Evolutionary conservation across 2,888 invertebrate species (phyloP), one percentile per base, ranked within the genome.

Genomic region (Lapara coniferarum): DNA sequence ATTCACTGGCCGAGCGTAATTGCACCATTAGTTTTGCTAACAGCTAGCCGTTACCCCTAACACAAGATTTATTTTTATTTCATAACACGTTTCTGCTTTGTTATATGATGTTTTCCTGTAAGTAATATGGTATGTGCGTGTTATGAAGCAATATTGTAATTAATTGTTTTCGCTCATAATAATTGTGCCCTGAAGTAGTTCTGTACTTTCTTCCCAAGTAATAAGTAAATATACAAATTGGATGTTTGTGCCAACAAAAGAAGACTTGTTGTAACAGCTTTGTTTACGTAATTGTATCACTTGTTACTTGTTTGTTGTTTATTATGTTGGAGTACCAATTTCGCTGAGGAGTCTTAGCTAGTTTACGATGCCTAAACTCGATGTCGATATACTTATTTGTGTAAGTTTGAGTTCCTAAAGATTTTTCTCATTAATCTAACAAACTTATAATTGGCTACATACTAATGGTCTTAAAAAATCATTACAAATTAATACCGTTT

Each of bases 101-200:
- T 70, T 70, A 63, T 51, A 59, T 71, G 53, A 71, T 70, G 63
- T 70, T 73, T 63, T 55, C 51, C 55, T 56, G 69, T 55, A 71
- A 58, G 66, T 69, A 77, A 79, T 77, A 74, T 57, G 44, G 55
- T 37, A 71, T 68, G 77, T 82, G 84, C 84, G 84, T 85, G 85
- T 70, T 71, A 53, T 25, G 52, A 63, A 72, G 75, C 75, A 78
- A 76, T 80, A 82, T 81, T 19, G 55, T 66, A 71, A 67, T 66
- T 66, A 63, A 57, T 71, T 72, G 71, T 78, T 77, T 77, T 74
- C 71, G 53, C 69, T 44, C 73, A 75, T 78, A 75, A 77, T 74
- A 72, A 46, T 37, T 19, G 67, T 53, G 44, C 63, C 59, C 63
- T 46, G 19, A 55, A 55, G 44, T 19, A 55, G 37, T 55, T 49